Percentiles rank a stretch among this genome's conserved stretches.
Conservation (phyloP, 2,797 vertebrate species). For the Remorina albescens region DNA sequence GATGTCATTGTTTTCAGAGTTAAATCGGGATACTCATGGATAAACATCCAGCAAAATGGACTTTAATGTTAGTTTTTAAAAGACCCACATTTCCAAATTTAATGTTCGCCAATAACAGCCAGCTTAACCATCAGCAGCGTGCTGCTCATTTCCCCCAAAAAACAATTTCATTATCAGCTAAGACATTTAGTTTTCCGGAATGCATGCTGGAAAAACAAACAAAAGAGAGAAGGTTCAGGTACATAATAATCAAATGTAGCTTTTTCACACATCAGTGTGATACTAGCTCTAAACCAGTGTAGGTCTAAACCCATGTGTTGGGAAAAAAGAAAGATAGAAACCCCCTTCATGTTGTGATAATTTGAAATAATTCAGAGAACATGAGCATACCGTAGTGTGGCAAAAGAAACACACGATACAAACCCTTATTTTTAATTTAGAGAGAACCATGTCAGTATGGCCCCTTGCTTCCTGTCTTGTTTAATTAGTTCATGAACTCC, state of each 20-base stretch:
- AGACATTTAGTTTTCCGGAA: too few relatives aligned
- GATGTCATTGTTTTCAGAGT: background rate
- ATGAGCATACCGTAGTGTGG: background rate
- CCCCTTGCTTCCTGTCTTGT: slow-evolving; percentile 5
- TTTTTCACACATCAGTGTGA: background rate
- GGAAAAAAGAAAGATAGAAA: background rate
- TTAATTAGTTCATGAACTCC: slow-evolving; percentile 6
- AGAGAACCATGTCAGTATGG: background rate
- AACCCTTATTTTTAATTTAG: background rate
- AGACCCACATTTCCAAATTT: too few relatives aligned
- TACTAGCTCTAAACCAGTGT: background rate
- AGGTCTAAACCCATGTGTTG: background rate
- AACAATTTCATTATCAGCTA: background rate
- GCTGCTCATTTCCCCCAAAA: background rate
- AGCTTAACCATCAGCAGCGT: background rate
- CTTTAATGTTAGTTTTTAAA: too few relatives aligned
- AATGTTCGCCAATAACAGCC: background rate
- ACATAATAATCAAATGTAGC: background rate
- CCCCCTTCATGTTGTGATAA: background rate
- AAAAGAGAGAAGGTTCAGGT: background rate
- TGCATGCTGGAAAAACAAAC: too few relatives aligned
- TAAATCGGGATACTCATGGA: background rate
- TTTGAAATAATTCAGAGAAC: background rate
- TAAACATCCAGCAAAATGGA: background rate
- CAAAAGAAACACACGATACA: background rate